Percentiles rank a stretch among this genome's conserved stretches.
Conservation (phyloP, 2,888 invertebrate species). For the Philereme transversata region DNA sequence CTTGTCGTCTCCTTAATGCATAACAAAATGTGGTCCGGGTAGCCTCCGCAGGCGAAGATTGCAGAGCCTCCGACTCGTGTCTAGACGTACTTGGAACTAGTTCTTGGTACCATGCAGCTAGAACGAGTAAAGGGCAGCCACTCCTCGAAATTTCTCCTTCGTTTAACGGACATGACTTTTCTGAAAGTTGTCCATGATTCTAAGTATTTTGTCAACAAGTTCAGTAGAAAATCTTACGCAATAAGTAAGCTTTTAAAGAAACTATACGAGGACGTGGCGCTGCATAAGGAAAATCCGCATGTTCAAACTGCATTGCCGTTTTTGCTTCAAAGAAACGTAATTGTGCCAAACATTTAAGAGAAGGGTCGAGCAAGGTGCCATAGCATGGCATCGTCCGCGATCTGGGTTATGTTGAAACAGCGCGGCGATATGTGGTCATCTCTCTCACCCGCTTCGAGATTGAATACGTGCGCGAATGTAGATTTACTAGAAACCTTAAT, state of each 20-base stretch:
- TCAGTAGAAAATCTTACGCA: slow-evolving; percentile 13
- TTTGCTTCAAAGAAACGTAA: slow-evolving; percentile 51
- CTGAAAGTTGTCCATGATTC: slow-evolving; percentile 29
- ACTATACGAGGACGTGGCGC: slow-evolving; percentile 19
- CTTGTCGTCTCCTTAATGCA: slow-evolving; percentile 57
- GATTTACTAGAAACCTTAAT: slow-evolving; percentile 38
- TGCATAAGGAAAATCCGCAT: slow-evolving; percentile 33
- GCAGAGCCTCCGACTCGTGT: slow-evolving; percentile 22
- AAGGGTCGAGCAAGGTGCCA: slow-evolving; percentile 64
- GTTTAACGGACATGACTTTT: slow-evolving; percentile 20
- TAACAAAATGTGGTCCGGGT: slow-evolving; percentile 44
- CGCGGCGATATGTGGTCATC: slow-evolving; percentile 48
- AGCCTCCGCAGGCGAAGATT: slow-evolving; percentile 36
- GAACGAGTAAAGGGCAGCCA: slow-evolving; percentile 26
- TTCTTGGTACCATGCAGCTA: slow-evolving; percentile 20
- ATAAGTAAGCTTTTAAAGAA: slow-evolving; percentile 11
- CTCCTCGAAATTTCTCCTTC: slow-evolving; percentile 30
- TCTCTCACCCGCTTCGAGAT: slow-evolving; percentile 50
- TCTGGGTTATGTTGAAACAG: slow-evolving; percentile 62
- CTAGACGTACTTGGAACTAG: slow-evolving; percentile 35
- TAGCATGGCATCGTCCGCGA: slow-evolving; percentile 56
- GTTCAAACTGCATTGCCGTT: slow-evolving; percentile 27
- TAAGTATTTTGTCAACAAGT: slow-evolving; percentile 10
- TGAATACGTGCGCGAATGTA: slow-evolving; percentile 35
- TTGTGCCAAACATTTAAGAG: slow-evolving; percentile 53